phyloP scores from a whole-genome alignment of 2,888 invertebrate genomes.

The Limnephilus auricula region DNA sequence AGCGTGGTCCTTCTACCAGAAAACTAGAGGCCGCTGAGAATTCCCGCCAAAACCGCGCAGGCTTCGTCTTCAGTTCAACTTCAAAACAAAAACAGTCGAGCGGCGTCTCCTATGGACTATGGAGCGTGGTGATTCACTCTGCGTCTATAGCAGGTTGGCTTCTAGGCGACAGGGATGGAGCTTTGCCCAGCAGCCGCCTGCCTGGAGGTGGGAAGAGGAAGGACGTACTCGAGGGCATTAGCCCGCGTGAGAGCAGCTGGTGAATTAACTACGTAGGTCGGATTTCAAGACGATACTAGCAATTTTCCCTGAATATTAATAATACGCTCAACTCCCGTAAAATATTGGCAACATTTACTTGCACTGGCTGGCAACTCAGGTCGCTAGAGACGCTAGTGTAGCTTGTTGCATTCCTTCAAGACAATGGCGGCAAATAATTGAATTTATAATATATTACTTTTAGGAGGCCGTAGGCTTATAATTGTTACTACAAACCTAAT shows the following conservation, averaged over 20 bases:
- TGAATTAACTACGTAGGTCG: slow-evolving; percentile 35
- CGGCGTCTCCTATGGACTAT: slow-evolving; percentile 44
- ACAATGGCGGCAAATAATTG: too few relatives aligned
- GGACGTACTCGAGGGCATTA: slow-evolving; percentile 51
- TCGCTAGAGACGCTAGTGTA: too few relatives aligned
- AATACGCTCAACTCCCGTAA: too few relatives aligned
- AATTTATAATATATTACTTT: too few relatives aligned
- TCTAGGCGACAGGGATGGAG: slow-evolving; percentile 31
- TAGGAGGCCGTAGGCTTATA: too few relatives aligned
- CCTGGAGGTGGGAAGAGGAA: slow-evolving; percentile 27
- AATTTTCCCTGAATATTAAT: too few relatives aligned
- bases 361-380: too few relatives aligned
- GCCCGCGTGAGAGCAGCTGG: slow-evolving; percentile 59
- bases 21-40: slow-evolving; percentile 3
- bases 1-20: background rate
- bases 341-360: too few relatives aligned
- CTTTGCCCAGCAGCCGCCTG: background rate
- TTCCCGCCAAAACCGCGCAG: slow-evolving; percentile 47
- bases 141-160: slow-evolving; percentile 42
- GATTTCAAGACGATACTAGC: slow-evolving; percentile 35
- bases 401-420: too few relatives aligned
- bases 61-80: slow-evolving; percentile 30
- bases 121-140: slow-evolving; percentile 60
- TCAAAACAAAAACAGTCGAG: slow-evolving; percentile 42
- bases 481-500: too few relatives aligned